These are phyloP conservation scores for Callyntrura guangdongensis DNA, from an alignment of 2,888 invertebrate species.

Conservation along the genomic window DNA sequence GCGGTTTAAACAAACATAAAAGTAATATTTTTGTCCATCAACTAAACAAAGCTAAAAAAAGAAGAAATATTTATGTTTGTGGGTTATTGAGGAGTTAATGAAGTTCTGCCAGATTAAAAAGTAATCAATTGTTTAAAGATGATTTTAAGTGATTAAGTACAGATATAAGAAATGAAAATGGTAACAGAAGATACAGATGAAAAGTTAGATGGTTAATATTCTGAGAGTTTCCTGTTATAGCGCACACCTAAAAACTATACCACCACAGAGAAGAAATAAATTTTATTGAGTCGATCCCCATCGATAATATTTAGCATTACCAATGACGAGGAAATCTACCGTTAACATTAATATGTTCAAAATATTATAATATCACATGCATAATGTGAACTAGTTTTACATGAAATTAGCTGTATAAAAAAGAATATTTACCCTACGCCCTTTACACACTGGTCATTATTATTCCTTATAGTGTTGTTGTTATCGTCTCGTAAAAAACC, in stretches of 20 bases:
- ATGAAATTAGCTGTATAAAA: neutral
- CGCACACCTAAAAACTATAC: conserved; percentile 7
- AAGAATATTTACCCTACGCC: too few relatives aligned
- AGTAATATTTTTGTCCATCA: neutral
- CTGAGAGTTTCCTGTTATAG: neutral
- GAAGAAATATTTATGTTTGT: neutral
- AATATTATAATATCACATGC: neutral
- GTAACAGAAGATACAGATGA: too few relatives aligned
- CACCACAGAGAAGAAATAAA: neutral
- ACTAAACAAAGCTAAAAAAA: neutral
- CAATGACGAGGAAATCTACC: neutral
- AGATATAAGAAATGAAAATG: too few relatives aligned
- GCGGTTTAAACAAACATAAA: conserved; percentile 87
- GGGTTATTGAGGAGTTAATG: neutral
- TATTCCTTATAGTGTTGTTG: too few relatives aligned
- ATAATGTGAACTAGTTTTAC: neutral
- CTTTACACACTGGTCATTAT: too few relatives aligned
- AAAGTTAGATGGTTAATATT: too few relatives aligned
- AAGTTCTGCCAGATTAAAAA: neutral
- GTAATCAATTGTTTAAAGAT: neutral
- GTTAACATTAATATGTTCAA: neutral
- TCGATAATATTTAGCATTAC: too few relatives aligned
- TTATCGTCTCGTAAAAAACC: too few relatives aligned
- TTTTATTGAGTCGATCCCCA: conserved; percentile 35
- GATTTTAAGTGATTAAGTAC: conserved; percentile 18